These are phyloP conservation scores for Cephus sareptanus DNA, from an alignment of 2,888 invertebrate genomes.

Conservation along the genomic window DNA sequence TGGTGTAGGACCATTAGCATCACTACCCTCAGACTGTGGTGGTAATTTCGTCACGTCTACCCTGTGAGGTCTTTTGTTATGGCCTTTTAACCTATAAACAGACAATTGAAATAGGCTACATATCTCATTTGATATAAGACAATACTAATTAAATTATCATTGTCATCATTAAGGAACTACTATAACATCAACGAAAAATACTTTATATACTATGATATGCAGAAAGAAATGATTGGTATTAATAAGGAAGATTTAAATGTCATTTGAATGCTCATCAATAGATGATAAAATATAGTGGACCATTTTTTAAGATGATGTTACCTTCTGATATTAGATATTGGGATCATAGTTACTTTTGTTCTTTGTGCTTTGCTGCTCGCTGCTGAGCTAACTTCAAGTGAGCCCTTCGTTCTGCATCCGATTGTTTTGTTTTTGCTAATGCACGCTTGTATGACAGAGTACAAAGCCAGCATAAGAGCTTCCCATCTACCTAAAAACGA, in stretches of 20 bases:
- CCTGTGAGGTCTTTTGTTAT: conserved; percentile 78
- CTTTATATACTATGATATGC: not conserved
- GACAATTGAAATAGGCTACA: not conserved
- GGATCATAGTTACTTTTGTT: conserved; percentile 67
- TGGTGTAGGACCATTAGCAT: conserved; percentile 67
- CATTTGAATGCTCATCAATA: not conserved
- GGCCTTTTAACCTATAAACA: conserved; percentile 71
- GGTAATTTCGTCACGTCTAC: conserved; percentile 74
- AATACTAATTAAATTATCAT: not conserved
- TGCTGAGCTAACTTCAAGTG: conserved; percentile 71
- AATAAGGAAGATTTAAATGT: conserved; percentile 3
- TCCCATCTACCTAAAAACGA: conserved; percentile 87
- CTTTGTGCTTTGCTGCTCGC: conserved; percentile 69
- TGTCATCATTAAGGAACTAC: not conserved
- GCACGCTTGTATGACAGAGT: conserved; percentile 93
- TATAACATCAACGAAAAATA: not conserved
- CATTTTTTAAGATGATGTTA: conserved; percentile 28
- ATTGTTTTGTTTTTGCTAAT: conserved; percentile 90
- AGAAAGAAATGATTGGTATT: not conserved
- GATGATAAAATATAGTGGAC: conserved; percentile 9
- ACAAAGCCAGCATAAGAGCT: conserved; percentile 94
- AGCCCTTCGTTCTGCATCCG: conserved; percentile 75
- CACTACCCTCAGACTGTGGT: conserved; percentile 63
- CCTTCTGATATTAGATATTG: conserved; percentile 26
- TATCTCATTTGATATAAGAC: not conserved